Base-by-base conservation (phyloP, 1,140 invertebrate genomes). In the Aporrectodea caliginosa region DNA sequence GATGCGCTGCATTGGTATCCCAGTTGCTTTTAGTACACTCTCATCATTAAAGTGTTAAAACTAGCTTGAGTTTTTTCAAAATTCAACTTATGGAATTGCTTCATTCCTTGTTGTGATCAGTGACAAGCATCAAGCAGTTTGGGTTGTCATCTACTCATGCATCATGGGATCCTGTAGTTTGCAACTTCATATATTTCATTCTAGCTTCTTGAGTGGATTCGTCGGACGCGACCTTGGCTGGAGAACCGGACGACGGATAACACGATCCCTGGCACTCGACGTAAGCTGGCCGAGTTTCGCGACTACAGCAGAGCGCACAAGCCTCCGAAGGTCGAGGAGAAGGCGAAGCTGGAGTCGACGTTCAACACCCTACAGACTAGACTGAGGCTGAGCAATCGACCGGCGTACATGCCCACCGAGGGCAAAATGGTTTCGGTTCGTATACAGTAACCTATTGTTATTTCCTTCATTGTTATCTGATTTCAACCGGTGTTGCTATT, bases 291-390 rank as follows among this genome's bases (percentile, higher is more conserved):
- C 87, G 97, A 99, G 87, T 99, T 99, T 88, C 93, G 97, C 86
- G 97, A 96, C 84, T 99, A 99, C 90, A 92, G 96, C 84, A 93
- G 97, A 86, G 95, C 96, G 88, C 96, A 99, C 89, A 99, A 99
- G 73, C 97, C 97, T 81, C 95, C 97, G 99, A 89, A 99, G 99
- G 88, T 98, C 95, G 82, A 95, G 96, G 88, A 91, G 99, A 82
- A 97, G 99, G 90, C 98, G 6, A 81, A 77, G 71, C 75, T 80
- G 68, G 76, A 80, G 33, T 75, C 78, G 30, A 80, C 81, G 12
- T 80, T 80, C 68, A 80, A 80, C 74, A 78, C 79, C 14, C 73
- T 80, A 97, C 87, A 90, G 99, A 83, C 92, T 97, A 69, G 80
- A 84, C 91, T 99, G 35, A 98, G 95, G 85, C 99, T 99, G 29